phyloP scores from a whole-genome alignment of 2,113 vertebrate species.

The Parotia lawesii region DNA sequence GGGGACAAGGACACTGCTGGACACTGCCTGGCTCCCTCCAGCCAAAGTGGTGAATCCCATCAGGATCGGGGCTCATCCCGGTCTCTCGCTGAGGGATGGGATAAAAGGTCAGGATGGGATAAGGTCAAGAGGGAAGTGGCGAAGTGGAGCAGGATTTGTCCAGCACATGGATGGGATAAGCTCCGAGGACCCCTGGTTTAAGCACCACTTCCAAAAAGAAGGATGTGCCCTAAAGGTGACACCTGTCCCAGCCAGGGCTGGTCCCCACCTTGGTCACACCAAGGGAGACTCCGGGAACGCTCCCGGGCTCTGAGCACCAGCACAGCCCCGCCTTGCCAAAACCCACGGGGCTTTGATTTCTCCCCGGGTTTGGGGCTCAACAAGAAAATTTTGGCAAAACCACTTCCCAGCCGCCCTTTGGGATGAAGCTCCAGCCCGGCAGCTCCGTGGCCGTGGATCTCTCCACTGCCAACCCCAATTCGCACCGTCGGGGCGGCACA shows the following conservation, averaged over 20 bases:
- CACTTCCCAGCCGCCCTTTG: neutral
- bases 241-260: rapidly evolving
- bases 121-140: neutral
- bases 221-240: neutral
- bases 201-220: neutral
- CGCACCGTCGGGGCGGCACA: rapidly evolving
- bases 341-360: neutral
- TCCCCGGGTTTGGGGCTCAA: rapidly evolving
- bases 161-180: rapidly evolving
- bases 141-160: neutral
- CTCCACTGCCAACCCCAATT: rapidly evolving
- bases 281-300: rapidly evolving
- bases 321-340: rapidly evolving
- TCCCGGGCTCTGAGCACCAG: rapidly evolving
- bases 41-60: rapidly evolving
- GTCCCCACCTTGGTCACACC: neutral
- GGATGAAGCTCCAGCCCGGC: neutral
- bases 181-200: rapidly evolving
- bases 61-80: neutral
- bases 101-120: rapidly evolving
- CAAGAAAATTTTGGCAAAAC: neutral
- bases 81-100: rapidly evolving
- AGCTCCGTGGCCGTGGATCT: rapidly evolving
- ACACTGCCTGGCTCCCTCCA: neutral
- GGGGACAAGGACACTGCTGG: neutral